These are phyloP conservation scores for Eurystomus gularis DNA, from an alignment of 2,113 vertebrate species.

Conservation along the genomic window DNA sequence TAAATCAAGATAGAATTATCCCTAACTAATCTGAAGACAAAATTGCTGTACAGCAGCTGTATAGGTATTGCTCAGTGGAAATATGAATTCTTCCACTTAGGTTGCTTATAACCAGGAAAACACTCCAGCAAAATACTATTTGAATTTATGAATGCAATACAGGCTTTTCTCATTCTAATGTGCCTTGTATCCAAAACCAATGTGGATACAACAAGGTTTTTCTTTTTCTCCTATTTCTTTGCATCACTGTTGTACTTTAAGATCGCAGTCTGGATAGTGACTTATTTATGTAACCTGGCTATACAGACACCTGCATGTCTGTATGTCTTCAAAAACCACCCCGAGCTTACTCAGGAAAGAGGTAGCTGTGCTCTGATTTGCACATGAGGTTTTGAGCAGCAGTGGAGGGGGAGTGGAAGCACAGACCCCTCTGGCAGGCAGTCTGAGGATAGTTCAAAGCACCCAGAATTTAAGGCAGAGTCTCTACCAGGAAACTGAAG, in stretches of 20 bases:
- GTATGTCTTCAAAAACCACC: background rate
- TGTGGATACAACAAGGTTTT: background rate
- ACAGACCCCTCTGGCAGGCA: background rate
- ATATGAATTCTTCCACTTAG: background rate
- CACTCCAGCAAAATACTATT: background rate
- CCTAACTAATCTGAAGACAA: background rate
- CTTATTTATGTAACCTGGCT: background rate
- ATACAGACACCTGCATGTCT: background rate
- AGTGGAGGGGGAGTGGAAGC: background rate
- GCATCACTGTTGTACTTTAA: background rate
- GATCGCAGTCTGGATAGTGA: background rate
- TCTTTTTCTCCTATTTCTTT: background rate
- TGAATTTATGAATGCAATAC: background rate
- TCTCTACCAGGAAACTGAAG: background rate
- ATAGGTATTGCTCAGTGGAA: slow-evolving; percentile 17
- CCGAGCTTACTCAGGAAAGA: background rate
- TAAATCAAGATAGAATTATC: slow-evolving; percentile 61
- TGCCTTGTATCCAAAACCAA: background rate
- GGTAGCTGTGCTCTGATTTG: background rate
- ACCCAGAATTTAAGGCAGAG: background rate
- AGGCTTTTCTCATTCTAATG: background rate
- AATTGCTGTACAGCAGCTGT: background rate
- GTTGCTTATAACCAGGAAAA: background rate
- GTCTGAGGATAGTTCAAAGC: background rate
- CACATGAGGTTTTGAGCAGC: background rate